Conservation (phyloP, 2,113 vertebrate genomes). For the Boulengeromyrus knoepffleri region DNA sequence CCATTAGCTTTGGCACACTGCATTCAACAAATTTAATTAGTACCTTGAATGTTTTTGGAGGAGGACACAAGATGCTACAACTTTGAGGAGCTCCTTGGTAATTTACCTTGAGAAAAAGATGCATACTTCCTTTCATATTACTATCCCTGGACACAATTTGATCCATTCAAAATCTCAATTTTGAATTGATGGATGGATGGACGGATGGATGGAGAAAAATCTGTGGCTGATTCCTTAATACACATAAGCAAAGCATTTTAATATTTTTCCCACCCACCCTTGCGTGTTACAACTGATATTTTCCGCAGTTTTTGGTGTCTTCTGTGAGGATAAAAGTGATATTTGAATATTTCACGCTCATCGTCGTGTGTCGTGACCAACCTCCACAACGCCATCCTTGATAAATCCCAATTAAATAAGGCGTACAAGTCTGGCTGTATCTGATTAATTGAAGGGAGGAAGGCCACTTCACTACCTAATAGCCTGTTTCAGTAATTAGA, state of each 20-base stretch:
- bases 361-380: neutral
- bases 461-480: constrained; percentile 10
- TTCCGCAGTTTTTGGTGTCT: neutral
- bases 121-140: neutral
- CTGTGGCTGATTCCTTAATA: neutral
- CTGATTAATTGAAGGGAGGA: constrained; percentile 6
- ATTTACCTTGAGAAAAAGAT: neutral
- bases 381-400: neutral
- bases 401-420: constrained; percentile 14
- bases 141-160: neutral
- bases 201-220: neutral
- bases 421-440: neutral
- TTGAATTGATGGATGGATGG: neutral
- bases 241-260: neutral
- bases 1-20: neutral
- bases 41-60: neutral
- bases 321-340: neutral
- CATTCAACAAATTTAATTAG: neutral
- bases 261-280: neutral
- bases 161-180: neutral
- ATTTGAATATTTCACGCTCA: neutral
- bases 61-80: neutral
- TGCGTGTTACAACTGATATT: neutral
- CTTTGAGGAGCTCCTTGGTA: neutral
- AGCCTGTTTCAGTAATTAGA: constrained; percentile 13